Evolutionary conservation across 2,113 vertebrate genomes (phyloP).

Genomic region (Elaphurus davidianus): DNA sequence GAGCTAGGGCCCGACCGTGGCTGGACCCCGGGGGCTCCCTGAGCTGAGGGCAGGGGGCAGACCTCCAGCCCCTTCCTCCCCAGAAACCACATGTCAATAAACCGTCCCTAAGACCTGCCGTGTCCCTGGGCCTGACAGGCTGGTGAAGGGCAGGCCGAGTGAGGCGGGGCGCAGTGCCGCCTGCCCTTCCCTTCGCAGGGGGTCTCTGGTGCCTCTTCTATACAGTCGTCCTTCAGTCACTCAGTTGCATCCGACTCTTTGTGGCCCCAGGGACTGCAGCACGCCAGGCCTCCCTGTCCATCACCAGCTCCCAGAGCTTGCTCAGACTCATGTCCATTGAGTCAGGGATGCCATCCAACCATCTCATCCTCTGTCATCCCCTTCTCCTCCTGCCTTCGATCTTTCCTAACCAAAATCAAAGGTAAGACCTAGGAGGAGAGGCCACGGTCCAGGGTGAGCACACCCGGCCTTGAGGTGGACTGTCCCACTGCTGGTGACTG

Average conservation of each 20-base stretch:
- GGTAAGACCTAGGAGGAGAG: neutral
- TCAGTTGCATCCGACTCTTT: neutral
- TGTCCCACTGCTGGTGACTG: accelerated
- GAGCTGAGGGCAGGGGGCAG: neutral
- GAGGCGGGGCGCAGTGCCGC: accelerated
- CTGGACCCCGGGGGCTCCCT: neutral
- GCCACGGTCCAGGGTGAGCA: neutral
- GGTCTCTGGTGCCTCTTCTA: neutral
- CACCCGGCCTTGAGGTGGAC: neutral
- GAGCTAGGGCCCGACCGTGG: accelerated
- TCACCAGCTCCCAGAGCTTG: neutral
- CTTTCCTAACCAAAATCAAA: neutral
- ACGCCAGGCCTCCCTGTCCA: neutral
- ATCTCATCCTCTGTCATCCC: neutral
- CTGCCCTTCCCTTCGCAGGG: accelerated
- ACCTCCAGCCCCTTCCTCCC: neutral
- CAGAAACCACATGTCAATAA: neutral
- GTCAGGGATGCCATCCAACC: neutral
- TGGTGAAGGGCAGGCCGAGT: neutral
- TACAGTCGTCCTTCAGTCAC: neutral
- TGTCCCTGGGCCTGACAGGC: neutral
- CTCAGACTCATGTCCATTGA: neutral
- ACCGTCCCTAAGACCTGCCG: accelerated
- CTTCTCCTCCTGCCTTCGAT: neutral
- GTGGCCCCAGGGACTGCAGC: neutral